Percentiles rank a stretch among this genome's conserved stretches.
These are phyloP conservation scores for Meiosimyza decipiens DNA, from an alignment of 2,888 invertebrate species.

Conservation along the genomic window DNA sequence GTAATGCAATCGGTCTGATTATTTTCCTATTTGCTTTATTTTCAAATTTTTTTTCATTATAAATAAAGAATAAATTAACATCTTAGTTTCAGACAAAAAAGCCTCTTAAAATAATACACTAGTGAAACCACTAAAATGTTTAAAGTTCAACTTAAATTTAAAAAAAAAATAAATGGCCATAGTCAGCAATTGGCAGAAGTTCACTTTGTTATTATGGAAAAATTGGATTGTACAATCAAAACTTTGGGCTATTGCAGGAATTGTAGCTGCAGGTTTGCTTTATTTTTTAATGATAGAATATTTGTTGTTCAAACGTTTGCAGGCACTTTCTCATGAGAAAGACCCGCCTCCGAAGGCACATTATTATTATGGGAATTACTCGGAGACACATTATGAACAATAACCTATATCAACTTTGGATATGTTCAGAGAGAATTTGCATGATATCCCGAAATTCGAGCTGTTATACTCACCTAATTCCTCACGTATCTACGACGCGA, in stretches of 20 bases:
- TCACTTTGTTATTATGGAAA: slow-evolving; percentile 84
- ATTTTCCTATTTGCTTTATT: too few species aligned
- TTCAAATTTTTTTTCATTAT: too few species aligned
- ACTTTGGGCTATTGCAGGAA: slow-evolving; percentile 73
- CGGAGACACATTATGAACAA: slow-evolving; percentile 55
- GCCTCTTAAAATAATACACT: too few species aligned
- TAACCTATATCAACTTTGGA: slow-evolving; percentile 61
- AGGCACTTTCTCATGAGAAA: too few species aligned
- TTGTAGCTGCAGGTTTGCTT: slow-evolving; percentile 70
- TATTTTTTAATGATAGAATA: slow-evolving; percentile 67
- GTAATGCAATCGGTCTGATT: too few species aligned
- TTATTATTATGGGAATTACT: slow-evolving; percentile 73
- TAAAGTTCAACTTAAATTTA: too few species aligned
- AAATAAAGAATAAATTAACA: too few species aligned
- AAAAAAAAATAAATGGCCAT: slow-evolving; percentile 48
- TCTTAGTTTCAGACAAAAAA: too few species aligned
- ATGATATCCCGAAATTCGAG: slow-evolving; percentile 23
- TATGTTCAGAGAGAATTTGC: not conserved
- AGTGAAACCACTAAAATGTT: too few species aligned
- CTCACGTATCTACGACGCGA: slow-evolving; percentile 63
- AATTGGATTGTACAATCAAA: slow-evolving; percentile 77
- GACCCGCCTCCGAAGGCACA: too few species aligned
- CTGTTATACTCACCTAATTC: slow-evolving; percentile 69
- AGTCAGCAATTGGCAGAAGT: slow-evolving; percentile 69
- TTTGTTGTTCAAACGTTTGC: slow-evolving; percentile 77